A percentile compares a stretch with the other conserved stretches of the same genome.
These are phyloP conservation scores for Limnodromus scolopaceus DNA, from an alignment of 2,797 vertebrate species.

Conservation along the genomic window DNA sequence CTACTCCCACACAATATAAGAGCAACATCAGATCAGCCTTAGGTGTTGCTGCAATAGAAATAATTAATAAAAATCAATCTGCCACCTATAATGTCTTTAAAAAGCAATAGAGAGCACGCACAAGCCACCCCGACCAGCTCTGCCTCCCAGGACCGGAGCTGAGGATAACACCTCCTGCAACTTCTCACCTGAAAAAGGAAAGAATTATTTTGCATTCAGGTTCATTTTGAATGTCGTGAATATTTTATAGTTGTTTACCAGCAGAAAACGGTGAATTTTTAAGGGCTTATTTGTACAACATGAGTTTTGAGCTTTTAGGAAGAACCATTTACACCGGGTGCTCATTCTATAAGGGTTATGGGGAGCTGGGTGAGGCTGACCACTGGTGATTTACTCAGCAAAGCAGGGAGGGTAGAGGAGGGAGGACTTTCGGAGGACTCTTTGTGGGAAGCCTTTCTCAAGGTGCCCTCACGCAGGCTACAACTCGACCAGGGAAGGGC, in stretches of 20 bases:
- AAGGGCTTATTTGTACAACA: slow-evolving; percentile 51
- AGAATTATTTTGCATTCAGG: slow-evolving; percentile 9
- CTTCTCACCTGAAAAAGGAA: slow-evolving; percentile 33
- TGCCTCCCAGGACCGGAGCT: neutral
- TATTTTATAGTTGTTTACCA: slow-evolving; percentile 37
- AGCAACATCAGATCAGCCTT: slow-evolving; percentile 46
- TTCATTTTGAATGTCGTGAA: slow-evolving; percentile 34
- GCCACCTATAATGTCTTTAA: slow-evolving; percentile 55
- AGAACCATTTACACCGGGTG: neutral
- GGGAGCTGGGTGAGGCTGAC: neutral
- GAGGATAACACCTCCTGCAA: neutral
- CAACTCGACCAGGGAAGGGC: neutral
- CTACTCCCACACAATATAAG: slow-evolving; percentile 41
- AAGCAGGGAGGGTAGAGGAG: neutral
- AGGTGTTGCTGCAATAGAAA: slow-evolving; percentile 45
- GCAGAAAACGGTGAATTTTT: slow-evolving; percentile 34
- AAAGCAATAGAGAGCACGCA: slow-evolving; percentile 7
- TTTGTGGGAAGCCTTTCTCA: neutral
- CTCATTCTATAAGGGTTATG: fast-evolving
- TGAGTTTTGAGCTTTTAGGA: slow-evolving; percentile 8
- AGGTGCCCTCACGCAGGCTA: fast-evolving
- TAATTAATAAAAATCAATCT: slow-evolving; percentile 71
- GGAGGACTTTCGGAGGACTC: neutral
- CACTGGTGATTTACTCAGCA: neutral
- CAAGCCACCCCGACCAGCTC: neutral